phyloP scores from a whole-genome alignment of 2,113 vertebrate species.

The Oxyruncus cristatus region DNA sequence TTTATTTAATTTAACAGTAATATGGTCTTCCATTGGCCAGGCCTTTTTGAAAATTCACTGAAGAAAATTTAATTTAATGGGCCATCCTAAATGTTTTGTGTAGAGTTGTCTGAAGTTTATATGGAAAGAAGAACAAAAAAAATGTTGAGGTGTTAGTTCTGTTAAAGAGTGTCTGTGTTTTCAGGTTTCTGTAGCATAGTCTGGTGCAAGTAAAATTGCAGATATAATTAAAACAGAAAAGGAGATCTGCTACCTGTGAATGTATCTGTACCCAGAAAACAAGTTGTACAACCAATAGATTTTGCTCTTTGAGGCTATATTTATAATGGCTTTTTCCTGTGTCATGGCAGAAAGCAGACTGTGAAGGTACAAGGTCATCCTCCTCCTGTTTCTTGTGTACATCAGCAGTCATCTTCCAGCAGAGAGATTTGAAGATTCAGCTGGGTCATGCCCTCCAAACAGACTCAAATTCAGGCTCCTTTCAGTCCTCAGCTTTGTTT shows the following conservation, averaged over 20 bases:
- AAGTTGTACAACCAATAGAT: not conserved
- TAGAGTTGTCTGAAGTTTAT: not conserved
- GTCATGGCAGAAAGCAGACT: not conserved
- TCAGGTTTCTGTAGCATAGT: not conserved
- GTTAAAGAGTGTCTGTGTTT: not conserved
- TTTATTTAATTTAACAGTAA: not conserved
- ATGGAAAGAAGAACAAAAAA: not conserved
- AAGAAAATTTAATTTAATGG: not conserved
- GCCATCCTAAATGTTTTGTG: not conserved
- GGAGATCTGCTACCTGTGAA: not conserved
- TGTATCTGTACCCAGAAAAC: not conserved
- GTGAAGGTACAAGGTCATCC: not conserved
- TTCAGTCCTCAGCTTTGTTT: not conserved
- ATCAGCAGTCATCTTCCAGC: not conserved
- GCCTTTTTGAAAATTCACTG: not conserved
- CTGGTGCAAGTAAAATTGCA: not conserved
- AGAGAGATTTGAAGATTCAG: not conserved
- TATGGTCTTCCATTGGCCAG: not conserved
- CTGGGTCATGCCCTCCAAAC: not conserved
- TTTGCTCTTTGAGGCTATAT: not conserved
- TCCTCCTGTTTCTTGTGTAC: not conserved
- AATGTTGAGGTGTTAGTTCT: not conserved
- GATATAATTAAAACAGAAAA: not conserved
- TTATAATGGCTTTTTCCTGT: not conserved
- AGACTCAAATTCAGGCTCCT: not conserved